Evolutionary conservation across 35 echinoderm and acorn worm species (phyloP).

Genomic region (Chiridota heheva): DNA sequence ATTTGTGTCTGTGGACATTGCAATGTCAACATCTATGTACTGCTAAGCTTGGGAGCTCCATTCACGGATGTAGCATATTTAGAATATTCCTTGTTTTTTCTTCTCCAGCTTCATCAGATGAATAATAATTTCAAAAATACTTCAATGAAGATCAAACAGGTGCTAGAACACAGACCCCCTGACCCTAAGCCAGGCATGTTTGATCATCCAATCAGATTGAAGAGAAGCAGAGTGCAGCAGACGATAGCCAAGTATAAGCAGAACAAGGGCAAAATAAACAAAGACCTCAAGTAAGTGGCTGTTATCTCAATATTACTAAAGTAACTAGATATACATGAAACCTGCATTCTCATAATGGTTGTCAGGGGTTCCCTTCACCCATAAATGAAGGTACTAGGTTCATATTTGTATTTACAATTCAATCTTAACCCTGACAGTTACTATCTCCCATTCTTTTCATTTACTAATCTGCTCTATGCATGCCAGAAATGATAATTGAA

Average conservation of each 20-base stretch:
- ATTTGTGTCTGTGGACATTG: too few species aligned
- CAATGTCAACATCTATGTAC: too few species aligned
- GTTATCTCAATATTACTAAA: background rate
- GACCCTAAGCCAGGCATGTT: constrained; percentile 61
- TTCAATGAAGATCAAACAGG: constrained; percentile 59
- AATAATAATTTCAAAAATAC: constrained; percentile 75
- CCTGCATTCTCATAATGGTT: background rate
- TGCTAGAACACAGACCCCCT: too few species aligned
- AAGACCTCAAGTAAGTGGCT: constrained; percentile 61
- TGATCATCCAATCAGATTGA: constrained; percentile 76
- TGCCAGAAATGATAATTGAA: too few species aligned
- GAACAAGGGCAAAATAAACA: constrained; percentile 60
- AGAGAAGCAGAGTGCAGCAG: constrained; percentile 59
- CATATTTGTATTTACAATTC: background rate
- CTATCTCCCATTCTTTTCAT: too few species aligned
- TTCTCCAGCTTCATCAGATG: constrained; percentile 70
- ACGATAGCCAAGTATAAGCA: constrained; percentile 65
- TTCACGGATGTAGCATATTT: too few species aligned
- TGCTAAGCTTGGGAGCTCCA: too few species aligned
- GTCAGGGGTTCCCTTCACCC: background rate
- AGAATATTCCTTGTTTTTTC: background rate
- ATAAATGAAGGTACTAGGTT: background rate
- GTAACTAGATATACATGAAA: background rate
- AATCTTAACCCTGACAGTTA: too few species aligned
- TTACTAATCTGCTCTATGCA: too few species aligned